Conservation (phyloP, 2,797 vertebrate genomes). For the Phataginus tetradactyla region DNA sequence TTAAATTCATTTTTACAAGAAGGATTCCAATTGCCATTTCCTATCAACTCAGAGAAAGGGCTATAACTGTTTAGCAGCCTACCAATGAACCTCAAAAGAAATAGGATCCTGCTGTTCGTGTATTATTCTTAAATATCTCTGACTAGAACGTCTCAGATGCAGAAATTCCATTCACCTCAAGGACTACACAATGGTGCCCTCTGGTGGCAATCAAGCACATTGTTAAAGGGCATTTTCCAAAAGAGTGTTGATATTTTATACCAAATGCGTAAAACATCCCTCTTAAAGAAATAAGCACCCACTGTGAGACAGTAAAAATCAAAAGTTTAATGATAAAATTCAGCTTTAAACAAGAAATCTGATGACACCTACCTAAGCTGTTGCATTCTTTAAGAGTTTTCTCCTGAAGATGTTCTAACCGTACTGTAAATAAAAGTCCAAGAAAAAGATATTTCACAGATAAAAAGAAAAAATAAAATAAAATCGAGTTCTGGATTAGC, state of each 20-base stretch:
- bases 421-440: conserved; percentile 96
- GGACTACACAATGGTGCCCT: conserved; percentile 81
- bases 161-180: conserved; percentile 46
- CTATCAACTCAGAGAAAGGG: background rate
- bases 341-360: conserved; percentile 80
- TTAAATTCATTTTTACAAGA: conserved; percentile 48
- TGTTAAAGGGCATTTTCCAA: conserved; percentile 47
- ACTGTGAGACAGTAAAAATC: background rate
- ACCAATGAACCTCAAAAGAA: conserved; percentile 25
- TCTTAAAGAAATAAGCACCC: conserved; percentile 37
- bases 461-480: conserved; percentile 80
- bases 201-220: conserved; percentile 74
- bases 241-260: background rate
- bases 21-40: conserved; percentile 20
- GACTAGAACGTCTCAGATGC: background rate
- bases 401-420: conserved; percentile 99
- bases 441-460: conserved; percentile 89
- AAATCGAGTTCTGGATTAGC: conserved; percentile 63
- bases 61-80: background rate
- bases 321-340: conserved; percentile 63
- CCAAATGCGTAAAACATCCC: background rate
- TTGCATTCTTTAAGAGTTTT: conserved; percentile 99
- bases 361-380: conserved; percentile 95
- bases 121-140: conserved; percentile 28
- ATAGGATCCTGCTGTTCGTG: conserved; percentile 31